Evolutionary conservation across 2,797 vertebrate genomes (phyloP).

Genomic region (Heterohyrax brucei): DNA sequence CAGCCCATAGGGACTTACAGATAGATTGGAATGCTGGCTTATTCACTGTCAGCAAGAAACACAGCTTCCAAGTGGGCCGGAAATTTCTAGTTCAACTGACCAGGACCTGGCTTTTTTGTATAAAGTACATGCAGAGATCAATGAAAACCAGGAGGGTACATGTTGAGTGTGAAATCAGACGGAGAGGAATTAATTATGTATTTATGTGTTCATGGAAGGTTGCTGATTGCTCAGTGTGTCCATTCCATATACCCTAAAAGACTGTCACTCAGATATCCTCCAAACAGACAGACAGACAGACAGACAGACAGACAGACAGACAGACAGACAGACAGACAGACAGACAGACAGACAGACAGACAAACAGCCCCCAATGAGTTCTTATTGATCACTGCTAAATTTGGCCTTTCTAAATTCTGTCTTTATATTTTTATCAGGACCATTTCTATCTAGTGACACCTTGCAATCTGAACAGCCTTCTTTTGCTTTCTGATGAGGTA

Average conservation of each 20-base stretch:
- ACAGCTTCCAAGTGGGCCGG: background rate
- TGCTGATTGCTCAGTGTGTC: background rate
- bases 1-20: background rate
- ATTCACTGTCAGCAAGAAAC: background rate
- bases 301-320: no score
- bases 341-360: no score
- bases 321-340: no score
- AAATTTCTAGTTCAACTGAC: background rate
- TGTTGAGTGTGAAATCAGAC: background rate
- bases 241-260: no score
- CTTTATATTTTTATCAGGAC: background rate
- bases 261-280: background rate
- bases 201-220: background rate
- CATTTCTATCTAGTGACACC: background rate
- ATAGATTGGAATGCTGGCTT: background rate
- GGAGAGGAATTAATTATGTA: background rate
- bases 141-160: background rate
- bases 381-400: no score
- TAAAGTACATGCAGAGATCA: background rate
- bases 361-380: rapidly evolving
- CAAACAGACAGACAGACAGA: no score
- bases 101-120: background rate
- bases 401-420: background rate
- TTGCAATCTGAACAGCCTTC: slow-evolving; percentile 19
- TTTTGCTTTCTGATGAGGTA: background rate